These are phyloP conservation scores for Ormia ochracea DNA, from an alignment of 2,888 invertebrate species.

Conservation along the genomic window DNA sequence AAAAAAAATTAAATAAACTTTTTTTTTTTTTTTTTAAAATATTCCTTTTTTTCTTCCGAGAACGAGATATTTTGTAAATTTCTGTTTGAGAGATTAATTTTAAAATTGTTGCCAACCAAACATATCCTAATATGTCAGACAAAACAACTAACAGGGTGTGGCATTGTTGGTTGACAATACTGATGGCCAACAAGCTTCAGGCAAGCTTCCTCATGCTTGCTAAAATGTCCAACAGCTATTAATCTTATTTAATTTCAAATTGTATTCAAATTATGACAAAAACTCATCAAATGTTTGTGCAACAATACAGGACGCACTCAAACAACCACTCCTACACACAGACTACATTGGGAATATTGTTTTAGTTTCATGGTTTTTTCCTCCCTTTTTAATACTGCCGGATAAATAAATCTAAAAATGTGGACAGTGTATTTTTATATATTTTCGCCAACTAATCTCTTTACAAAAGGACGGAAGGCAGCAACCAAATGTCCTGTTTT, in stretches of 20 bases:
- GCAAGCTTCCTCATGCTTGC: neutral
- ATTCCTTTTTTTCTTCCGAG: neutral
- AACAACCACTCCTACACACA: too few relatives aligned
- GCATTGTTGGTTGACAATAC: slow-evolving; percentile 1
- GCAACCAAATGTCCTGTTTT: neutral
- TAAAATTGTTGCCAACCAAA: neutral
- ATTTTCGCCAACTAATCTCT: neutral
- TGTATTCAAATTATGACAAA: slow-evolving; percentile 69
- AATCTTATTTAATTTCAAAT: slow-evolving; percentile 75
- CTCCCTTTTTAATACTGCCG: neutral
- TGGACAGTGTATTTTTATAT: neutral
- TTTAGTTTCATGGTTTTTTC: neutral
- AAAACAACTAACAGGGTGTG: slow-evolving; percentile 21
- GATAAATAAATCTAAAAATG: slow-evolving; percentile 16
- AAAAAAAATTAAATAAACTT: neutral
- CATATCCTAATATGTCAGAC: slow-evolving; percentile 32
- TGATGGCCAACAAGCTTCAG: neutral
- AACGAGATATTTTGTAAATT: neutral
- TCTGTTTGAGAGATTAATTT: slow-evolving; percentile 2
- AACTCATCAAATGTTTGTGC: slow-evolving; percentile 49
- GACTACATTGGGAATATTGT: slow-evolving; percentile 54
- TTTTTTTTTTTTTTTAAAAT: neutral
- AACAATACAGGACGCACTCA: neutral
- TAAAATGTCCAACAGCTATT: slow-evolving; percentile 65
- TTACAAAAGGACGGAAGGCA: neutral